Evolutionary conservation across 2,113 vertebrate genomes (phyloP).

Genomic region (Rhea pennata): DNA sequence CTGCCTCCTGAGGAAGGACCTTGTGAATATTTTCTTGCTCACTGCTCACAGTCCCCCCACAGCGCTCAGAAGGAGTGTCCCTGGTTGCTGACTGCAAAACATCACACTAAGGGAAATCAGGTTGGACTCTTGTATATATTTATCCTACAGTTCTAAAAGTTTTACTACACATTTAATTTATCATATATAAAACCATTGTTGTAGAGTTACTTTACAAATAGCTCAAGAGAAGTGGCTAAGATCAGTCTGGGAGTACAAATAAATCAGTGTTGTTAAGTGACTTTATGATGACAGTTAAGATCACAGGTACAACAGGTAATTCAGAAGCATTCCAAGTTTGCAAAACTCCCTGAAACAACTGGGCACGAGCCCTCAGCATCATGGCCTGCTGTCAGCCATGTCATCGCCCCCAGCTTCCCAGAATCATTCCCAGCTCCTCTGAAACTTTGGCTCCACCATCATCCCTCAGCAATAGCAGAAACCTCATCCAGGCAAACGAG

Average conservation of each 20-base stretch:
- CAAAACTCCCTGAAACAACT: not conserved
- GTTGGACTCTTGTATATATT: not conserved
- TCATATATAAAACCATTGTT: fast-evolving
- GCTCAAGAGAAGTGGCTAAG: not conserved
- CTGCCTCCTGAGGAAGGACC: not conserved
- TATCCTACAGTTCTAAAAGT: not conserved
- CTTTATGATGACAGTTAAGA: not conserved
- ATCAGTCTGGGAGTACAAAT: not conserved
- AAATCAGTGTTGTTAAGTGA: not conserved
- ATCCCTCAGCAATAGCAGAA: not conserved
- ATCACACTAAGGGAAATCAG: not conserved
- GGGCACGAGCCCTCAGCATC: not conserved
- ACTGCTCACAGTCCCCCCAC: not conserved
- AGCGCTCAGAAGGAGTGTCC: not conserved
- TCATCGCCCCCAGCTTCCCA: not conserved
- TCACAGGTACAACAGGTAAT: not conserved
- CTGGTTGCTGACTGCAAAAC: fast-evolving
- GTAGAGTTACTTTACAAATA: fast-evolving
- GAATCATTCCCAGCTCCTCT: not conserved
- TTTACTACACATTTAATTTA: not conserved
- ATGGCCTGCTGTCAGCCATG: not conserved
- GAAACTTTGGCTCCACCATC: not conserved
- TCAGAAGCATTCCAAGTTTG: not conserved
- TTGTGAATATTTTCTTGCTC: fast-evolving
- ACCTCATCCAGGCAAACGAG: not conserved